A percentile compares a stretch with the other conserved stretches of the same genome.
phyloP scores from a whole-genome alignment of 2,797 vertebrate species.

The Novumbra hubbsi region DNA sequence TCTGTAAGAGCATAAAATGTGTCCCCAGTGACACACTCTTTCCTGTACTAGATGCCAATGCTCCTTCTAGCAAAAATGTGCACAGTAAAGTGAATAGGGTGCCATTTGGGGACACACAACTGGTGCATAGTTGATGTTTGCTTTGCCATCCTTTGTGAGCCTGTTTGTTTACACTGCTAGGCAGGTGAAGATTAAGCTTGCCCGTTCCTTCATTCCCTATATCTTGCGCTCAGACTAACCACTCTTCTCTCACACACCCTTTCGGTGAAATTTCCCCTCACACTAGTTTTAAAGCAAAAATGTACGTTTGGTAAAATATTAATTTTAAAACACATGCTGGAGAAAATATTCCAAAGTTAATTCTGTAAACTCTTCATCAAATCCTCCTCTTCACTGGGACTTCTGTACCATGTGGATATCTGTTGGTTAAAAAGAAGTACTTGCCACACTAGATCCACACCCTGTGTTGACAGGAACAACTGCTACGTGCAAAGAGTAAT shows the following conservation, averaged over 20 bases:
- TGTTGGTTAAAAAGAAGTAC: background rate
- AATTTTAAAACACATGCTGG: background rate
- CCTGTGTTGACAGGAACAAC: background rate
- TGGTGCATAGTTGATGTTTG: constrained; percentile 34
- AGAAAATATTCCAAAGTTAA: background rate
- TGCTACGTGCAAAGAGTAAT: background rate
- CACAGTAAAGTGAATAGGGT: background rate
- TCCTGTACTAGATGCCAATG: background rate
- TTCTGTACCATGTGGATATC: background rate
- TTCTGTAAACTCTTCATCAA: background rate
- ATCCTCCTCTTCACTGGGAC: background rate
- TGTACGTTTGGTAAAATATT: background rate
- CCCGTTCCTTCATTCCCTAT: background rate
- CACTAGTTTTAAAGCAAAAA: background rate
- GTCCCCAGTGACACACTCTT: background rate
- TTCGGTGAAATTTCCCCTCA: background rate
- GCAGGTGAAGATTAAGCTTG: constrained; percentile 45
- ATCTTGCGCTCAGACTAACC: background rate
- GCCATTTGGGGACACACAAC: background rate
- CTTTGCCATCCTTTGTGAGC: constrained; percentile 31
- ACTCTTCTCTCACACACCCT: background rate
- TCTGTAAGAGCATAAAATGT: too few relatives aligned
- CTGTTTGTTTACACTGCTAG: constrained; percentile 52
- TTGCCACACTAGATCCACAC: background rate
- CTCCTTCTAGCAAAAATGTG: background rate